These are phyloP conservation scores for Platysteira castanea DNA, from an alignment of 2,113 vertebrate species.

Conservation along the genomic window DNA sequence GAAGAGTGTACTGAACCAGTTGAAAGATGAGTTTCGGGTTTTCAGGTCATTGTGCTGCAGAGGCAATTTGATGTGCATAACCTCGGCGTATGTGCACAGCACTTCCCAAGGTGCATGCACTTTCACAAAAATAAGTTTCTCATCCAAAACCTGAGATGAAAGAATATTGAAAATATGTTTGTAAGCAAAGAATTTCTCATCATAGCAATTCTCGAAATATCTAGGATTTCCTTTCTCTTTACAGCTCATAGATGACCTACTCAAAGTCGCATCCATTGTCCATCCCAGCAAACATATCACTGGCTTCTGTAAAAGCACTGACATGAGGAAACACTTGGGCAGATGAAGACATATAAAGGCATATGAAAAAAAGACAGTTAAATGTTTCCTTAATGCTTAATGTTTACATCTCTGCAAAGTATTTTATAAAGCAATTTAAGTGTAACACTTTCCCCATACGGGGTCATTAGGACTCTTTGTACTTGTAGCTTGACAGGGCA, in stretches of 20 bases:
- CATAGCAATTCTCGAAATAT: neutral
- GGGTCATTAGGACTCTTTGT: neutral
- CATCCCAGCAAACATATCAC: neutral
- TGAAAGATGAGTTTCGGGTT: slow-evolving; percentile 74
- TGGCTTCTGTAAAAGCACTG: neutral
- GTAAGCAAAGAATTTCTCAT: neutral
- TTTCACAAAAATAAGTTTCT: slow-evolving; percentile 85
- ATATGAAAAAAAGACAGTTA: neutral
- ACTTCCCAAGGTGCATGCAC: slow-evolving; percentile 90
- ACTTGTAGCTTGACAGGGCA: neutral
- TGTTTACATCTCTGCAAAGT: neutral
- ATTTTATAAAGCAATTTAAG: neutral
- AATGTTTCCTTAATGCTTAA: neutral
- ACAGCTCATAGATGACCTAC: neutral
- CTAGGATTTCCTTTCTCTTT: neutral
- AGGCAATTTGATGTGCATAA: slow-evolving; percentile 91
- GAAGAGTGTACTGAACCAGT: slow-evolving; percentile 81
- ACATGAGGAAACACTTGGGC: neutral
- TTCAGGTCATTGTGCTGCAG: slow-evolving; percentile 82
- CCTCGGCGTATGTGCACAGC: slow-evolving; percentile 85
- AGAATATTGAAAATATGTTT: neutral
- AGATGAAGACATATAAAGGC: neutral
- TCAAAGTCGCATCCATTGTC: neutral
- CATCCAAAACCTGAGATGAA: slow-evolving; percentile 77
- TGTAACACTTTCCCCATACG: fast-evolving